phyloP scores from a whole-genome alignment of 2,888 invertebrate species.

The Ormia ochracea region DNA sequence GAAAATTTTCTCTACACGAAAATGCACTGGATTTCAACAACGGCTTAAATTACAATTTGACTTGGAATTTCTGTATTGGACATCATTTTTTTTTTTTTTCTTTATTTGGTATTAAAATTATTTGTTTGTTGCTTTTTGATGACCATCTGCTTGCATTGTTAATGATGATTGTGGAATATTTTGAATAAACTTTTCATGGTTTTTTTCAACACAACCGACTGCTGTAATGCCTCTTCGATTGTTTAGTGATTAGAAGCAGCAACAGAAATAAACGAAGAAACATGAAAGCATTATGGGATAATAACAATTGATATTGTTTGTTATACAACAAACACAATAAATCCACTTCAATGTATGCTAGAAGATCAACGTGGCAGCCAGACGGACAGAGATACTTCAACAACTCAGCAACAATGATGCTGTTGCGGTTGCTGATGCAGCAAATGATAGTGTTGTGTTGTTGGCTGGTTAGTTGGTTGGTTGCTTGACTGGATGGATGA shows the following conservation, averaged over 20 bases:
- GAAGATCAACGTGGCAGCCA: neutral
- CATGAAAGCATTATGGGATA: conserved; percentile 25
- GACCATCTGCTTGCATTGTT: conserved; percentile 52
- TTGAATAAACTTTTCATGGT: neutral
- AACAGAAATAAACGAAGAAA: neutral
- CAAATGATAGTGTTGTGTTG: conserved; percentile 5
- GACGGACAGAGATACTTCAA: neutral
- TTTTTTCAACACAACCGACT: neutral
- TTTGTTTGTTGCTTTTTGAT: no score
- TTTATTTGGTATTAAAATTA: no score
- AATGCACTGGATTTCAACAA: no score
- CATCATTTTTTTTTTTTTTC: neutral
- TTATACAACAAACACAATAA: conserved; percentile 55
- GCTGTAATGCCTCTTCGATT: conserved; percentile 15
- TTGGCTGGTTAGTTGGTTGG: neutral
- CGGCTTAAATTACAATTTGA: no score
- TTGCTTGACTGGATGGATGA: conserved; percentile 11
- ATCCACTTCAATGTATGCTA: conserved; percentile 44
- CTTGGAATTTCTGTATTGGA: no score
- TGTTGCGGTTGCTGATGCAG: conserved; percentile 34
- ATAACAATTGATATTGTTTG: conserved; percentile 51
- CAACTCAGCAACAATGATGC: conserved; percentile 8
- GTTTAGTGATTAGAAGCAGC: conserved; percentile 12
- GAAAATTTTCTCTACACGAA: no score
- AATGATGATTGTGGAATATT: conserved; percentile 41